Evolutionary conservation across 2,888 invertebrate genomes (phyloP).

Genomic region (Volucella inflata): DNA sequence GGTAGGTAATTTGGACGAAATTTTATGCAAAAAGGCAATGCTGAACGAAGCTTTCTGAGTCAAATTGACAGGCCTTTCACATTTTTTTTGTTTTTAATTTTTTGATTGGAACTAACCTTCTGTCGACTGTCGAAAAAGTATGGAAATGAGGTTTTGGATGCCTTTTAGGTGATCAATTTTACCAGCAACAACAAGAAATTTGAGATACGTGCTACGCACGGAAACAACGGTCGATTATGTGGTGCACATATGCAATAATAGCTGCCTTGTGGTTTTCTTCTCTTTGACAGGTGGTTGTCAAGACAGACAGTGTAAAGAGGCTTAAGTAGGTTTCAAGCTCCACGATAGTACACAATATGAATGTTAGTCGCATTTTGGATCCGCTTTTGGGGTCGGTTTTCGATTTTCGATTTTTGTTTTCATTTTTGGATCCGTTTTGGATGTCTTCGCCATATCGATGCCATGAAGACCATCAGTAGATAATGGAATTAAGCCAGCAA

Average conservation of each 20-base stretch:
- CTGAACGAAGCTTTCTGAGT: neutral
- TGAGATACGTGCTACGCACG: constrained; percentile 29
- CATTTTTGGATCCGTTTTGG: constrained; percentile 12
- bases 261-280: constrained; percentile 7
- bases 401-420: too few relatives aligned
- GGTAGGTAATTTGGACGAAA: neutral
- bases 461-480: neutral
- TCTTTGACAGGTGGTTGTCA: constrained; percentile 21
- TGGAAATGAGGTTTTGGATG: constrained; percentile 17
- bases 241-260: constrained; percentile 33
- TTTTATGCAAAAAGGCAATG: neutral
- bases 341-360: neutral
- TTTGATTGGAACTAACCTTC: constrained; percentile 25
- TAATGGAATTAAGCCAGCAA: constrained; percentile 23
- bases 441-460: constrained; percentile 19
- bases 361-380: too few relatives aligned
- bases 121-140: constrained; percentile 34
- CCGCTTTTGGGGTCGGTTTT: too few relatives aligned
- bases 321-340: constrained; percentile 40
- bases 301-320: constrained; percentile 9
- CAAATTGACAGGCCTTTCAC: constrained; percentile 28
- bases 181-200: constrained; percentile 2
- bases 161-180: neutral
- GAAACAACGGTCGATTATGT: constrained; percentile 2
- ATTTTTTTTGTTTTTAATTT: constrained; percentile 25